phyloP scores from a whole-genome alignment of 2,888 invertebrate species.

The Trachelus iudaicus region DNA sequence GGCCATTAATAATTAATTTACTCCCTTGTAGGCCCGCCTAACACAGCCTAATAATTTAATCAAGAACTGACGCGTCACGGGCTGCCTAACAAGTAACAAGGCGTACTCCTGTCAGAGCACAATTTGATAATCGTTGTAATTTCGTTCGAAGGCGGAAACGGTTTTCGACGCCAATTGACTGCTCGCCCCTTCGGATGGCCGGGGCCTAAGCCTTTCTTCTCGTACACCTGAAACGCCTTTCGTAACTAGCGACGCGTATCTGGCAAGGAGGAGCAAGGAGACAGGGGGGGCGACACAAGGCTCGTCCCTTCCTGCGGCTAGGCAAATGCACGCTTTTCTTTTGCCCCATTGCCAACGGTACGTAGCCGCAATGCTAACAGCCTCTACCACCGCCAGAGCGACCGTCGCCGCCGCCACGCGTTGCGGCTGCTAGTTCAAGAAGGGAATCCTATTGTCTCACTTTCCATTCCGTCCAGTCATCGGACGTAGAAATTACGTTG shows the following conservation, averaged over 20 bases:
- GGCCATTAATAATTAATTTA: slow-evolving; percentile 41
- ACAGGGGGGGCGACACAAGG: slow-evolving; percentile 14
- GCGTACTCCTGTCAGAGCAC: slow-evolving; percentile 25
- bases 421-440: not conserved
- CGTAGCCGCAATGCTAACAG: not conserved
- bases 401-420: not conserved
- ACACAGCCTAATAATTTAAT: slow-evolving; percentile 40
- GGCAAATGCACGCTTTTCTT: not conserved
- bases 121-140: slow-evolving; percentile 26
- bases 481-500: not conserved
- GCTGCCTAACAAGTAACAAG: slow-evolving; percentile 32
- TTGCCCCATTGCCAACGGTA: not conserved
- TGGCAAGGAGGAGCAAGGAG: slow-evolving; percentile 3
- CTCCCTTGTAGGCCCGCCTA: slow-evolving; percentile 22
- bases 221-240: slow-evolving; percentile 4
- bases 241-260: slow-evolving; percentile 1
- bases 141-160: slow-evolving; percentile 31
- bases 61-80: slow-evolving; percentile 39
- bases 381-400: not conserved
- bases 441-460: not conserved
- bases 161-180: slow-evolving; percentile 12
- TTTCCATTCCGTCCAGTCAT: not conserved
- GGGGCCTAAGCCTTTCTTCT: not conserved
- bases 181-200: not conserved
- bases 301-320: slow-evolving; percentile 2